Conservation (phyloP, 2,797 vertebrate species). For the Chiroxiphia lanceolata region DNA sequence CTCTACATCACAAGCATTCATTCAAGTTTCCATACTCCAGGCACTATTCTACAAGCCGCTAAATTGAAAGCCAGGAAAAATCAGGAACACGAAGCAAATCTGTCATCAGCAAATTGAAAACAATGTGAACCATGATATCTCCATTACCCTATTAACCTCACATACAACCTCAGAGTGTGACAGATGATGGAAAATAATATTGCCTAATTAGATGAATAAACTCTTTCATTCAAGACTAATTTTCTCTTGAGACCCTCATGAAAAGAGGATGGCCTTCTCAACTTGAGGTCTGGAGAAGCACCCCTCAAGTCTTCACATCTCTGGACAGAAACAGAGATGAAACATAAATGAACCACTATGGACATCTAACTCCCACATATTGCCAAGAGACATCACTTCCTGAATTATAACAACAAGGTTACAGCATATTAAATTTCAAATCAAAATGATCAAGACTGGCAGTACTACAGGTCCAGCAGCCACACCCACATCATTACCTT, state of each 20-base stretch:
- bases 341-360: not conserved
- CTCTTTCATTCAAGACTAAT: not conserved
- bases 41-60: not conserved
- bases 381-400: not conserved
- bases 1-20: not conserved
- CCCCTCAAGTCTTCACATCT: not conserved
- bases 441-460: not conserved
- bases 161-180: not conserved
- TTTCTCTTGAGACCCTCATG: not conserved
- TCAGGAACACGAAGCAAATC: not conserved
- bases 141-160: not conserved
- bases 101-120: not conserved
- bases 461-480: not conserved
- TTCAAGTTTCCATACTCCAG: not conserved
- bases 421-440: not conserved
- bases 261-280: not conserved
- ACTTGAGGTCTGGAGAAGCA: not conserved
- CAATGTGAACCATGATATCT: not conserved
- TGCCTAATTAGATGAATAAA: not conserved
- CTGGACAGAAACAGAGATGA: not conserved
- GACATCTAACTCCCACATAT: not conserved
- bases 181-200: not conserved
- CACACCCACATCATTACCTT: not conserved
- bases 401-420: accelerated
- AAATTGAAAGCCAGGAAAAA: not conserved